Conservation (phyloP, 2,797 vertebrate species). For the Lacerta viridis region DNA sequence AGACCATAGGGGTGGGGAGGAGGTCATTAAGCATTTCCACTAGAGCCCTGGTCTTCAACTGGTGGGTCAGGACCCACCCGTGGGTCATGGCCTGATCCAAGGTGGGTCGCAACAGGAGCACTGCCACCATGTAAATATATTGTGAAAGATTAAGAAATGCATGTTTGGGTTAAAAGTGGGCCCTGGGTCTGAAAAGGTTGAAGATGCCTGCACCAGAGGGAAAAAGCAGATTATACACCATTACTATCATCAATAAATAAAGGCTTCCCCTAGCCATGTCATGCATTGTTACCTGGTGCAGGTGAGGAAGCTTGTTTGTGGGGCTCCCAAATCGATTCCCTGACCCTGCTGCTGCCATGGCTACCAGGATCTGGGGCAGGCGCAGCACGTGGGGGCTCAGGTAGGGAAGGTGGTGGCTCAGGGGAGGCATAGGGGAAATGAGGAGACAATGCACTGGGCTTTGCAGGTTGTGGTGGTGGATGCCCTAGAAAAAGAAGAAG, state of each 20-base stretch:
- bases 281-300: slow-evolving; percentile 28
- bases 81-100: too few relatives aligned
- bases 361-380: slow-evolving; percentile 24
- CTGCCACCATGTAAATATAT: too few relatives aligned
- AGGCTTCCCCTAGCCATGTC: neutral
- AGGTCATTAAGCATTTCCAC: neutral
- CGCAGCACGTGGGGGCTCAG: neutral
- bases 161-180: too few relatives aligned
- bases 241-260: neutral
- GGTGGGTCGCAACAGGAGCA: too few relatives aligned
- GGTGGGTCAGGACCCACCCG: too few relatives aligned
- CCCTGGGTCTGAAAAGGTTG: too few relatives aligned
- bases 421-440: neutral
- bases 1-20: neutral
- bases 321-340: neutral
- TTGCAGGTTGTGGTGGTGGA: neutral
- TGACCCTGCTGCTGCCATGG: neutral
- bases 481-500: slow-evolving; percentile 1
- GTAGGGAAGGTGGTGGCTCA: neutral
- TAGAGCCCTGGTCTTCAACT: too few relatives aligned
- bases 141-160: too few relatives aligned
- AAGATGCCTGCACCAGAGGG: neutral
- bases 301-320: neutral
- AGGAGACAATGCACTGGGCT: neutral
- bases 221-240: neutral